A percentile compares a stretch with the other conserved stretches of the same genome.
Conservation (phyloP, 2,113 vertebrate genomes). For the Nansenia antarctica region DNA sequence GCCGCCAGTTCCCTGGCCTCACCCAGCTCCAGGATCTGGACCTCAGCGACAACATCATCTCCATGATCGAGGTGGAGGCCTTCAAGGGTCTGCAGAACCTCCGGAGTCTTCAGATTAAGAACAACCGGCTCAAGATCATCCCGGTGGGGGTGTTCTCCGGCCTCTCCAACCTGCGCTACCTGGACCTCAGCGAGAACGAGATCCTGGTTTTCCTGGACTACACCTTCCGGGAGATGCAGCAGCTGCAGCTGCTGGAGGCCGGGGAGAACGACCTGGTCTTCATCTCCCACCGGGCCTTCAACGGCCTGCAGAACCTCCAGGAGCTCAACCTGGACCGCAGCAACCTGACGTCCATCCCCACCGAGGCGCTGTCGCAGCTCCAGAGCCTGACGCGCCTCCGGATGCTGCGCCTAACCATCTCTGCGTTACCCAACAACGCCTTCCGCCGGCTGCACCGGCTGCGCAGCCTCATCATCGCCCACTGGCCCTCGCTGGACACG, state of each 20-base stretch:
- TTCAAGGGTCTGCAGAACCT: conserved; percentile 80
- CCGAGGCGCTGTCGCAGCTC: conserved; percentile 80
- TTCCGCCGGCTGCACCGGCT: conserved; percentile 77
- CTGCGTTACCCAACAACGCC: conserved; percentile 74
- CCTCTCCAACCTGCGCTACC: conserved; percentile 71
- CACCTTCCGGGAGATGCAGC: conserved; percentile 79
- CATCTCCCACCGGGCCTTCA: conserved; percentile 82
- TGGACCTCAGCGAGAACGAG: conserved; percentile 87
- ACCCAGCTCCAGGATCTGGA: conserved; percentile 82
- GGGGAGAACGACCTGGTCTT: conserved; percentile 85
- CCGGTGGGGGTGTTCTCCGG: conserved; percentile 83
- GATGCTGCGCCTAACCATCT: conserved; percentile 77
- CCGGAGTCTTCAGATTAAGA: conserved; percentile 72
- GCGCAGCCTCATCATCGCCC: conserved; percentile 76
- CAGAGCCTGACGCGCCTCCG: conserved; percentile 71
- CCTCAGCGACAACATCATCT: conserved; percentile 84
- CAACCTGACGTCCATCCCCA: conserved; percentile 84
- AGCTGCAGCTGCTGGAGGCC: conserved; percentile 74
- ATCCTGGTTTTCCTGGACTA: conserved; percentile 88
- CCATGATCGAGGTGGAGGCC: conserved; percentile 85
- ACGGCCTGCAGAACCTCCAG: conserved; percentile 74
- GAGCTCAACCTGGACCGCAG: conserved; percentile 83
- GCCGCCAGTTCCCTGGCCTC: conserved; percentile 79
- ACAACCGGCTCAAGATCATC: conserved; percentile 84
- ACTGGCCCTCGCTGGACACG: conserved; percentile 78